Conservation (phyloP, 2,888 invertebrate species). For the Cryptocephalus moraei region DNA sequence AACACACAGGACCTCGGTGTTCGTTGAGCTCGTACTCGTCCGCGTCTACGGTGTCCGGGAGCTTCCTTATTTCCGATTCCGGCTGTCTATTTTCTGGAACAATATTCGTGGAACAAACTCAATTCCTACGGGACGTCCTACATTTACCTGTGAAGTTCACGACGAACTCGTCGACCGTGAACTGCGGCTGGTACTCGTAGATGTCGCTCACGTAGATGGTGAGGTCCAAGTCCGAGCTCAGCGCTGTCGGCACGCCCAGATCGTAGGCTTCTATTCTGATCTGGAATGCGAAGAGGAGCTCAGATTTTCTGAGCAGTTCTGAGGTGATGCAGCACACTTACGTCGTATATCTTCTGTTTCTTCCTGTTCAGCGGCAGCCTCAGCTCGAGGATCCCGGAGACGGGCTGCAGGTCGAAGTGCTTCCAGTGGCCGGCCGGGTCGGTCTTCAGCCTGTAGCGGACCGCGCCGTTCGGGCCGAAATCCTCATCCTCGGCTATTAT, state of each 20-base stretch:
- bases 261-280: constrained; percentile 85
- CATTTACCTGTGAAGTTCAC: constrained; percentile 62
- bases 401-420: constrained; percentile 70
- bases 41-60: constrained; percentile 76
- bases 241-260: constrained; percentile 74
- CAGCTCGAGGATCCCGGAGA: constrained; percentile 66
- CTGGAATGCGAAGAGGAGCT: constrained; percentile 43
- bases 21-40: constrained; percentile 75
- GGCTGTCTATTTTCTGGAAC: constrained; percentile 47
- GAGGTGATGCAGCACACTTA: constrained; percentile 32
- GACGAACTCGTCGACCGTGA: constrained; percentile 58
- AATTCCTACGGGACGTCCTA: too few species aligned
- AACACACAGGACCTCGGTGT: constrained; percentile 78
- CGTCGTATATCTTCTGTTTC: constrained; percentile 79
- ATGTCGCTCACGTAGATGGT: constrained; percentile 82
- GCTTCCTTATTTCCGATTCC: constrained; percentile 53
- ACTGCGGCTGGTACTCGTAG: constrained; percentile 82
- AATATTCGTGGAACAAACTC: not conserved
- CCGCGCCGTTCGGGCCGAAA: constrained; percentile 81
- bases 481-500: constrained; percentile 82
- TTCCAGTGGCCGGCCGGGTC: constrained; percentile 75
- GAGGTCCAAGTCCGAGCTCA: constrained; percentile 79
- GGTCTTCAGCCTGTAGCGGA: constrained; percentile 71
- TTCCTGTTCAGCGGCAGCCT: constrained; percentile 67
- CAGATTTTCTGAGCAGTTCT: not conserved